Base-by-base conservation (phyloP, 2,797 vertebrate species). In the Amphiprion clarkii region DNA sequence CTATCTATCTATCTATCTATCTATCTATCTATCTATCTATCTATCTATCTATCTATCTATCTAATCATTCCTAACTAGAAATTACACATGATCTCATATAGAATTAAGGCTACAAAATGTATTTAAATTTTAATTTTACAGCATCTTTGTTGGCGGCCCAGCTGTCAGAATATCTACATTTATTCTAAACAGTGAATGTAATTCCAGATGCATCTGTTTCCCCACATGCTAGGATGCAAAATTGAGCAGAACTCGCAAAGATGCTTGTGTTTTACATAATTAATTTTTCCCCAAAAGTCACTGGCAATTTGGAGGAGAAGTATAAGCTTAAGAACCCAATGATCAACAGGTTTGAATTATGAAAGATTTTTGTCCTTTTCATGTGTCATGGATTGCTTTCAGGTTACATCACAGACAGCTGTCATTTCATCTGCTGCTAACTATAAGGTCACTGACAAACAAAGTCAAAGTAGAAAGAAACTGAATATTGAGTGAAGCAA, bases 331-430 rank as follows among this genome's bases (percentile, higher is more conserved):
- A 59, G 55, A 64, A 66, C 14, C 16, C 31, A 29, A 63, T 68
- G 42, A 72, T 67, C 11, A 58, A 73, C 9, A 16, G 31, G 9
- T 14, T 33, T 8, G 40, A 25, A 6, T 25, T 44, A 55, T 68
- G 70, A 66, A 69, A 67, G 62, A 21, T 42, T 21, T 44, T 29
- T 36, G 16, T 56, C 44, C 52, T 42, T 61, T 74, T 74, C 48
- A 74, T 72, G 48, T 61, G 72, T 55, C 16, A 51, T 11, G n/a
- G 63, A 71, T 71, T 71, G 53, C 70, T 74, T 59, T 73, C 72
- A 53, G 63, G 53, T 87, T 81, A 82, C 62, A 69, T 84, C 67
- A 76, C 52, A 82, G 82, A 81, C 77, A 73, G 61, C 74, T 66
- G 76, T 78, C 85, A 56, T 52, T 77, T 78, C 61, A 74, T 80